phyloP scores from a whole-genome alignment of 2,113 vertebrate genomes.

The Speoplatyrhinus poulsoni region DNA sequence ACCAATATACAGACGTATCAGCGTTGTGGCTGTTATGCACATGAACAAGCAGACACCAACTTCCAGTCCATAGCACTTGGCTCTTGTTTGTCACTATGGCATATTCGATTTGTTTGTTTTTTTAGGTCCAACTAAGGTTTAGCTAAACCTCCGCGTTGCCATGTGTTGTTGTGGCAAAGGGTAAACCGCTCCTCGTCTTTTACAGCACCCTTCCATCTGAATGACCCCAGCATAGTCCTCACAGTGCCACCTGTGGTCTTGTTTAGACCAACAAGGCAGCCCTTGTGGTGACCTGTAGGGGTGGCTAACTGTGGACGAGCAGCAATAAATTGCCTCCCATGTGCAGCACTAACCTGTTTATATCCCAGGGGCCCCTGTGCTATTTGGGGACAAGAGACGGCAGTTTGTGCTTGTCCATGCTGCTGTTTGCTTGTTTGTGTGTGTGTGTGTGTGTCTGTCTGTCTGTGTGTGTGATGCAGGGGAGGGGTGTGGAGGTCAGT shows the following conservation, averaged over 20 bases:
- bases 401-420: slow-evolving; percentile 1
- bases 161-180: not conserved
- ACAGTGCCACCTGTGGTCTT: slow-evolving; percentile 40
- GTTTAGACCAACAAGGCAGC: slow-evolving; percentile 33
- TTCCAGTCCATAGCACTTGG: no score
- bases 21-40: no score
- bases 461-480: slow-evolving; percentile 23
- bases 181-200: slow-evolving; percentile 5
- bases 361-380: slow-evolving; percentile 36
- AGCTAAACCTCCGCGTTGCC: not conserved
- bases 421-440: not conserved
- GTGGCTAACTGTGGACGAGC: slow-evolving; percentile 40
- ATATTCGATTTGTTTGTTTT: no score
- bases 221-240: slow-evolving; percentile 14
- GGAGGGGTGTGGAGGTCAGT: slow-evolving; percentile 55
- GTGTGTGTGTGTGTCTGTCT: slow-evolving; percentile 6
- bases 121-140: no score
- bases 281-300: slow-evolving; percentile 46
- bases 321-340: slow-evolving; percentile 50
- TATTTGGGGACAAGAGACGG: slow-evolving; percentile 46
- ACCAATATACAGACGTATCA: no score
- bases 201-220: slow-evolving; percentile 40
- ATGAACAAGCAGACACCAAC: no score
- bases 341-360: slow-evolving; percentile 46
- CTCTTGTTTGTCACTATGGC: no score